These are phyloP conservation scores for Sebastes matsubarae DNA, from an alignment of 2,797 vertebrate genomes.

Conservation along the genomic window DNA sequence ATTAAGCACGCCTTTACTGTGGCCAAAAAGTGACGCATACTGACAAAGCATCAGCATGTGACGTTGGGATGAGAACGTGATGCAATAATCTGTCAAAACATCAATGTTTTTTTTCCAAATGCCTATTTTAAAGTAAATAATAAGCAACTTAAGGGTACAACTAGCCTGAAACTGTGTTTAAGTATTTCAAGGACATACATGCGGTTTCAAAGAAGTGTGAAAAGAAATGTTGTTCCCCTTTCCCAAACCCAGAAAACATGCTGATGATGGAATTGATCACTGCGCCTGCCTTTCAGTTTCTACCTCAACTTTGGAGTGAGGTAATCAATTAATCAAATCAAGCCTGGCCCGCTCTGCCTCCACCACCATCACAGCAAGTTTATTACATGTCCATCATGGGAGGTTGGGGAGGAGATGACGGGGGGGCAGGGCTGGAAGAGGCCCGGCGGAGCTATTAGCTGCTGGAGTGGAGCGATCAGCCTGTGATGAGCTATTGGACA, in stretches of 20 bases:
- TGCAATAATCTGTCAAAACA: background rate
- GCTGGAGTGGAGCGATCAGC: conserved; percentile 64
- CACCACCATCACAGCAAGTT: conserved; percentile 44
- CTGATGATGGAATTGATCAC: conserved; percentile 1
- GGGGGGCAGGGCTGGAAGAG: background rate
- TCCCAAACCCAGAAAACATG: conserved; percentile 6
- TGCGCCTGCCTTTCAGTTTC: background rate
- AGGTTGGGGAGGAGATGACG: conserved; percentile 25
- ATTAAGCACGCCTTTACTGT: too few species aligned
- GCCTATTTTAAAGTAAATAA: background rate
- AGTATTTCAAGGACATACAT: background rate
- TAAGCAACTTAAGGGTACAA: background rate
- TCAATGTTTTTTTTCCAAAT: background rate
- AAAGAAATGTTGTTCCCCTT: background rate
- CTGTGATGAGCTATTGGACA: conserved; percentile 67
- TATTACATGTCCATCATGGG: conserved; percentile 62
- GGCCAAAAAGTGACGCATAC: too few species aligned
- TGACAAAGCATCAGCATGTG: too few species aligned
- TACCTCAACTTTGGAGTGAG: conserved; percentile 28
- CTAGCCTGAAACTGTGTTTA: background rate
- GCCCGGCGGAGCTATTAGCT: conserved; percentile 63
- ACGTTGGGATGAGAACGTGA: too few species aligned
- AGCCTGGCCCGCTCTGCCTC: conserved; percentile 15
- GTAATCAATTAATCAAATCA: conserved; percentile 62
- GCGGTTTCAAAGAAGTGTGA: background rate